A percentile compares a stretch with the other conserved stretches of the same genome.
Evolutionary conservation across 2,888 invertebrate genomes (phyloP).

Genomic region (Lepidocyrtinus sp.): DNA sequence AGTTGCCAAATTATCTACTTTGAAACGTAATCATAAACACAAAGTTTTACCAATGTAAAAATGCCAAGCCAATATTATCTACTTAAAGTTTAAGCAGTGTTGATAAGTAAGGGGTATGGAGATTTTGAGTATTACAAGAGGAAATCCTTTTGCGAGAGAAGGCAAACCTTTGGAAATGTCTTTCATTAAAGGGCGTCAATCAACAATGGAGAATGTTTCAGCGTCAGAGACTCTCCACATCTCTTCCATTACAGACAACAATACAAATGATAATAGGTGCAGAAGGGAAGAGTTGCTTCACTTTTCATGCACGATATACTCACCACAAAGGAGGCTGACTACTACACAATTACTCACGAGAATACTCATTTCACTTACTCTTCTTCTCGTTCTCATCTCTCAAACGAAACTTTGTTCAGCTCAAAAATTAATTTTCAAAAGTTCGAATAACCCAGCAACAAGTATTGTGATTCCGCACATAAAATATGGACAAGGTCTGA

Average conservation of each 20-base stretch:
- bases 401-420: constrained; percentile 27
- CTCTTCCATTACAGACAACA: constrained; percentile 15
- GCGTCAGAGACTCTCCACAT: background rate
- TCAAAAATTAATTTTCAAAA: constrained; percentile 46
- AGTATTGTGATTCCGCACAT: constrained; percentile 55
- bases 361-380: constrained; percentile 5
- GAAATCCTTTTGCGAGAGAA: background rate
- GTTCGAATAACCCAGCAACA: constrained; percentile 22
- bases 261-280: background rate
- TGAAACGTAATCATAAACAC: background rate
- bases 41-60: background rate
- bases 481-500: constrained; percentile 53
- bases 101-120: background rate
- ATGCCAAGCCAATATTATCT: background rate
- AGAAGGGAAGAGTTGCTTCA: background rate
- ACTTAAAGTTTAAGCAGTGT: background rate
- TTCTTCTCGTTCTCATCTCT: background rate
- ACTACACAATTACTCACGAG: background rate
- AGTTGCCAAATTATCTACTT: constrained; percentile 5
- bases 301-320: background rate
- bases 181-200: constrained; percentile 4
- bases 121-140: background rate
- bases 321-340: constrained; percentile 5
- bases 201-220: background rate
- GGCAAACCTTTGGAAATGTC: background rate